phyloP scores from a whole-genome alignment of 2,797 vertebrate genomes.

The Premnoplex brunnescens region DNA sequence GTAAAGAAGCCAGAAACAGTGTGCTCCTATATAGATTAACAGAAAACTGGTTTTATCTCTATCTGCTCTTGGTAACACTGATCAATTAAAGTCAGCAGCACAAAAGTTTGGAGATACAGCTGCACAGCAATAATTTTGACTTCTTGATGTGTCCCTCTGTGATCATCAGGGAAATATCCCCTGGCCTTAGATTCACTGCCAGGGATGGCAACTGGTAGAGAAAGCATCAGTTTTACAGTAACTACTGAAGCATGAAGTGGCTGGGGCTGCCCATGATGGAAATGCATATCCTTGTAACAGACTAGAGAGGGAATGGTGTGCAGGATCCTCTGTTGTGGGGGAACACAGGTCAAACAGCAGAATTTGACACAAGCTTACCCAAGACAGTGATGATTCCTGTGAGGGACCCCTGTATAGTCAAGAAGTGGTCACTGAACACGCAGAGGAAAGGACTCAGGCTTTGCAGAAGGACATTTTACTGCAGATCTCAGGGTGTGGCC shows the following conservation, averaged over 20 bases:
- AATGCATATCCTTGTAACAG: not conserved
- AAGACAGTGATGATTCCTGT: not conserved
- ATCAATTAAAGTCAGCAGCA: not conserved
- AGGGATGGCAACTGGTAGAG: not conserved
- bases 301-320: not conserved
- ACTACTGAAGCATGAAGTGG: not conserved
- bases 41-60: not conserved
- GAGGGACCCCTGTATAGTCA: not conserved
- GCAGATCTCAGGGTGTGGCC: not conserved
- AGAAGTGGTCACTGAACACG: not conserved
- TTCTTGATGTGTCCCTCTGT: not conserved
- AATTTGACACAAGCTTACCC: not conserved
- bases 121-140: not conserved
- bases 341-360: not conserved
- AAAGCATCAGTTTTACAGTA: not conserved
- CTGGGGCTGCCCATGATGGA: not conserved
- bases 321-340: not conserved
- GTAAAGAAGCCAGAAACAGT: not conserved
- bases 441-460: accelerated
- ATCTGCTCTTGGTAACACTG: not conserved
- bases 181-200: not conserved
- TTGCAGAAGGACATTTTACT: not conserved
- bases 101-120: not conserved
- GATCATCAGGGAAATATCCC: not conserved
- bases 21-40: not conserved